These are phyloP conservation scores for Oreortyx pictus DNA, from an alignment of 2,797 vertebrate genomes.

Conservation along the genomic window DNA sequence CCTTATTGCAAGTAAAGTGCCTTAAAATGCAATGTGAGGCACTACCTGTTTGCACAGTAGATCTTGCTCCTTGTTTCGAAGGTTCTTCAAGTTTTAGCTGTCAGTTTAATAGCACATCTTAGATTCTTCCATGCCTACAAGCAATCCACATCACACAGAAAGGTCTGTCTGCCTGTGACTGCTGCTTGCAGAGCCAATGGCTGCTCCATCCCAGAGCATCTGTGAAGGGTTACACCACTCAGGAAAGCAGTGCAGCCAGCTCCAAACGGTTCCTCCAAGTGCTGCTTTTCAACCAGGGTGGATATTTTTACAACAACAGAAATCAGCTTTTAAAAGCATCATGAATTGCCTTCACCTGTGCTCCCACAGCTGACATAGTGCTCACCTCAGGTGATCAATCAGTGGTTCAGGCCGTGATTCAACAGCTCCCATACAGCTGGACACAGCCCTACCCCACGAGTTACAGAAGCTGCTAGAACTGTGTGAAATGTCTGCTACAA, in stretches of 20 bases:
- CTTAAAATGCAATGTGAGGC: neutral
- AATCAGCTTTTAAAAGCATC: accelerated
- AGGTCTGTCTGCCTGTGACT: accelerated
- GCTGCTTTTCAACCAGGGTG: accelerated
- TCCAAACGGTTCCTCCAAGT: neutral
- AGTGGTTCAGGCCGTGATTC: no score
- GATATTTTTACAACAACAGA: neutral
- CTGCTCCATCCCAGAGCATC: neutral
- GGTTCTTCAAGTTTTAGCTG: accelerated
- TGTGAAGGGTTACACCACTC: accelerated
- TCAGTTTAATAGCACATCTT: accelerated
- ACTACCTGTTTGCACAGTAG: neutral
- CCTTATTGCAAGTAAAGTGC: neutral
- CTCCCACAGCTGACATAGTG: no score
- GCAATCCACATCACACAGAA: accelerated
- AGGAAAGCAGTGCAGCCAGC: accelerated
- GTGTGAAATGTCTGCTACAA: neutral
- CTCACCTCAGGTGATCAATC: no score
- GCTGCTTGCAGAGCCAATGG: neutral
- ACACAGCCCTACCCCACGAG: accelerated
- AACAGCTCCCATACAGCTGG: neutral
- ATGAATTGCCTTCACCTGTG: no score
- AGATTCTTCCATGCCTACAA: accelerated
- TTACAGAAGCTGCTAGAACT: neutral
- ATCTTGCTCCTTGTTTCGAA: accelerated